phyloP scores from a whole-genome alignment of 2,113 vertebrate genomes.

The Nipponia nippon region DNA sequence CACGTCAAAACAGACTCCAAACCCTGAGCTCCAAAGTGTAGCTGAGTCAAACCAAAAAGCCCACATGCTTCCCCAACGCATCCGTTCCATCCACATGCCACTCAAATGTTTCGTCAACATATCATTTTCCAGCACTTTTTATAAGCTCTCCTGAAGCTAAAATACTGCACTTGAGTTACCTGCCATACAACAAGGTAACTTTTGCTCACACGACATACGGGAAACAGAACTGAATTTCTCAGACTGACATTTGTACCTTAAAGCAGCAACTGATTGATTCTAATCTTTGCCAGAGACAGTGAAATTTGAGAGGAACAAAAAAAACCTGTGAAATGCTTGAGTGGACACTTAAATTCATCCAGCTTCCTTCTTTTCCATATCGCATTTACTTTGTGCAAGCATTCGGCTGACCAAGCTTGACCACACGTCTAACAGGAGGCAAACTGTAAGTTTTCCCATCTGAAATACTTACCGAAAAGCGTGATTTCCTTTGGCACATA shows the following conservation, averaged over 20 bases:
- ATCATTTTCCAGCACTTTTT: not conserved
- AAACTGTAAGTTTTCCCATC: not conserved
- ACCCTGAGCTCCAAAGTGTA: conserved; percentile 7
- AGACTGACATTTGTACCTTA: not conserved
- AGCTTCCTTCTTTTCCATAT: not conserved
- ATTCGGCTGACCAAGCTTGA: not conserved
- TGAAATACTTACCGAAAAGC: not conserved
- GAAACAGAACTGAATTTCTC: not conserved
- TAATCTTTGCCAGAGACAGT: not conserved
- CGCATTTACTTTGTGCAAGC: not conserved
- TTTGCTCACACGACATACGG: not conserved
- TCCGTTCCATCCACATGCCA: not conserved
- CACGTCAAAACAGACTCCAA: conserved; percentile 63
- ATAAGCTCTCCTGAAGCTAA: not conserved
- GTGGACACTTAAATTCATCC: not conserved
- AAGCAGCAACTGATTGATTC: not conserved
- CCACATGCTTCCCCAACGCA: not conserved
- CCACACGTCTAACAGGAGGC: not conserved
- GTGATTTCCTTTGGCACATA: not conserved
- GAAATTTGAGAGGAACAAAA: conserved; percentile 4
- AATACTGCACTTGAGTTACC: not conserved
- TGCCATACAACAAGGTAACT: not conserved
- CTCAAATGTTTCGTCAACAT: not conserved
- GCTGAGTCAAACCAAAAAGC: conserved; percentile 38
- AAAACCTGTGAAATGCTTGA: not conserved